Conservation (phyloP, 1,140 invertebrate genomes). For the Anagrus nilaparvatae region DNA sequence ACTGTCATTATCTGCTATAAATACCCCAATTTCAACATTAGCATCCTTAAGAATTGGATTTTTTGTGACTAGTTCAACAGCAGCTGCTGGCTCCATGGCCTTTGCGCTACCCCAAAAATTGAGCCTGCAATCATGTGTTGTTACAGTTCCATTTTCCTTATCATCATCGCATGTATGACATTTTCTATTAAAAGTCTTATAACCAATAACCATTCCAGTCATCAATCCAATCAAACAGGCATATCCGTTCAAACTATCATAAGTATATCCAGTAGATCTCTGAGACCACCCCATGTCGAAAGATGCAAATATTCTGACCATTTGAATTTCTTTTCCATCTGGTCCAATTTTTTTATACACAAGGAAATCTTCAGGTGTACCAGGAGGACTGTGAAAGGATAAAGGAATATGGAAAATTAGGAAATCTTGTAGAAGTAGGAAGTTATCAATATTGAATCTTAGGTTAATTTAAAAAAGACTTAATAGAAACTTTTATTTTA, state of each 20-base stretch:
- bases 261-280: background rate
- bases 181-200: background rate
- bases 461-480: no score
- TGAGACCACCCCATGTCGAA: conserved; percentile 2
- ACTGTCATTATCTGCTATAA: conserved; percentile 8
- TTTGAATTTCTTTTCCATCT: background rate
- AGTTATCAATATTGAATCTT: no score
- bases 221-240: background rate
- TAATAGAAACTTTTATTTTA: no score
- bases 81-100: conserved; percentile 8
- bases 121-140: background rate
- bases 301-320: background rate
- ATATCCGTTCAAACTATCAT: conserved; percentile 7
- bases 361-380: background rate
- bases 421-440: no score
- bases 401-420: background rate
- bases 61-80: conserved; percentile 4
- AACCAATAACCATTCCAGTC: background rate
- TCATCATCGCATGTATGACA: background rate
- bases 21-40: conserved; percentile 8
- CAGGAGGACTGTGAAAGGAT: background rate
- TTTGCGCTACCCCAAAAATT: conserved; percentile 11
- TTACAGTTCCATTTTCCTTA: background rate
- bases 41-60: conserved; percentile 3
- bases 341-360: background rate